Evolutionary conservation across 2,888 invertebrate genomes (phyloP), one percentile per base, ranked within the genome.

Genomic region (Cheilosia variabilis): DNA sequence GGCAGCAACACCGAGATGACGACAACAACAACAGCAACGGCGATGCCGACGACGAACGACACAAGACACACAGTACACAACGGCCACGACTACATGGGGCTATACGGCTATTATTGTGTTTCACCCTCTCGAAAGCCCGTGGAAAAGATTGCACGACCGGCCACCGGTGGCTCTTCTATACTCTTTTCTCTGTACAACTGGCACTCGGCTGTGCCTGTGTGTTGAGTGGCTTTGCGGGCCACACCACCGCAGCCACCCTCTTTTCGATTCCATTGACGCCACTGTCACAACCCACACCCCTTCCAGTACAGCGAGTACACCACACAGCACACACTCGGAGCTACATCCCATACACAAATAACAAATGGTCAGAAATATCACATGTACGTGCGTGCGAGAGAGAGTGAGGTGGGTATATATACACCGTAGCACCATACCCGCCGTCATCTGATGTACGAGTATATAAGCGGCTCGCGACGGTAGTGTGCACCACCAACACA

Each of bases 281-380:
- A 86, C 72, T 76, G 80, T 80, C 71, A 86, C 81, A 86, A 81
- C 84, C 84, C 84, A 86, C 84, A 86, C 84, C 84, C 81, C 84
- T 81, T 84, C 65, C 75, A 71, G 47, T 52, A 68, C 9, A 9
- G 43, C 62, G 52, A 52, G 72, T 72, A 62, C 62, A 63, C 47
- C 45, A 63, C 75, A 75, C 65, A 65, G 45, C 41, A 60, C 17
- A 9, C 47, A 47, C 7, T 47, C 24, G 43, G 43, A 50, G 47
- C 50, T 75, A 75, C 55, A 78, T 76, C 62, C 43, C 78, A 62
- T 71, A 68, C 62, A 50, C 72, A 81, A 73, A 79, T 72, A 79
- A 60, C 72, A 53, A 81, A 81, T 63, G 80, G 80, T 76, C 79
- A 83, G 71, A 68, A 80, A 65, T 75, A 27, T 47, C 80, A 65